These are phyloP conservation scores for Darevskia mixta DNA, from an alignment of 2,797 vertebrate genomes.

Conservation along the genomic window DNA sequence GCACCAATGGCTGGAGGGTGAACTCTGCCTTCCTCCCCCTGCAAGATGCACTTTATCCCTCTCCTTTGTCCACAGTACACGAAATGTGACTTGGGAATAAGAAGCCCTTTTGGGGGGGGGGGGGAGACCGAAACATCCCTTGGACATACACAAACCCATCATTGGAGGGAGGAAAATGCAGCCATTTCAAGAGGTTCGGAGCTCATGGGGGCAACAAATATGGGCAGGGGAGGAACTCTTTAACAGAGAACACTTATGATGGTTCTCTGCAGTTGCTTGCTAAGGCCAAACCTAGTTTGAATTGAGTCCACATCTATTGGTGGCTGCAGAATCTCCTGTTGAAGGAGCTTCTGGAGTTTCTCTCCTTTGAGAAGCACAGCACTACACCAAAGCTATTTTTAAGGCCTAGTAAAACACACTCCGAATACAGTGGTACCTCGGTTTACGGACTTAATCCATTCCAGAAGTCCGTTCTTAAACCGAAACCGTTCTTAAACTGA, in stretches of 20 bases:
- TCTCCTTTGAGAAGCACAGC: too few species aligned
- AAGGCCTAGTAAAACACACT: neutral
- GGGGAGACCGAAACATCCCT: neutral
- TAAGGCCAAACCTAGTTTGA: neutral
- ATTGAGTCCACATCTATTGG: neutral
- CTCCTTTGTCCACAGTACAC: neutral
- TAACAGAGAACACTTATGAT: neutral
- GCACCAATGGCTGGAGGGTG: neutral
- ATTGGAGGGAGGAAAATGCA: neutral
- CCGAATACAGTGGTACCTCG: neutral
- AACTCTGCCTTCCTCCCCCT: too few species aligned
- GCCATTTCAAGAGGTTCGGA: too few species aligned
- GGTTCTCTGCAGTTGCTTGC: neutral
- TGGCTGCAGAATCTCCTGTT: neutral
- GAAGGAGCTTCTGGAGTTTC: neutral
- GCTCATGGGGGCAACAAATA: too few species aligned
- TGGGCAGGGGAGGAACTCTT: neutral
- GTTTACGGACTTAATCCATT: too few species aligned
- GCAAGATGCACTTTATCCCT: neutral
- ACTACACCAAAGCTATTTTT: neutral
- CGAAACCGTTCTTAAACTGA: too few species aligned
- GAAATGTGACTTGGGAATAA: neutral
- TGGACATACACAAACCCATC: too few species aligned
- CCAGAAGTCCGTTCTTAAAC: too few species aligned
- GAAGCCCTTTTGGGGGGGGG: neutral